Conservation (phyloP, 2,113 vertebrate genomes). For the Gnathonemus echidnorhynchus region DNA sequence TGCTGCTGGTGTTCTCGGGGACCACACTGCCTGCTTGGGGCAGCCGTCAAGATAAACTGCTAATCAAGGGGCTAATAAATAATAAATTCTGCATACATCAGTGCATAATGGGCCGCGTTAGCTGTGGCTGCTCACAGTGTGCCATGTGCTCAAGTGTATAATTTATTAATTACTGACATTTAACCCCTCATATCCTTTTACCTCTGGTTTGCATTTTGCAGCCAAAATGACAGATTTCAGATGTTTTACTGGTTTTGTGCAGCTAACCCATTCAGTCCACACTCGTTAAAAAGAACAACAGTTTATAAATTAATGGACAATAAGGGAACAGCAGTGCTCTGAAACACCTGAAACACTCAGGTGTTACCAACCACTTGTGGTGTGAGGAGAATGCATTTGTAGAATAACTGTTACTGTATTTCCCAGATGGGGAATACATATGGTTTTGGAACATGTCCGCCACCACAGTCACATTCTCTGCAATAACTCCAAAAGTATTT, state of each 20-base stretch:
- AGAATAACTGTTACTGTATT: neutral
- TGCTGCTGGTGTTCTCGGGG: conserved; percentile 23
- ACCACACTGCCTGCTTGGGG: neutral
- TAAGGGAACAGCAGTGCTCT: neutral
- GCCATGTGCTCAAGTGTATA: neutral
- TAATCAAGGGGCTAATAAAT: neutral
- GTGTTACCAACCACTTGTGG: neutral
- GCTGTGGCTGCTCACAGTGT: neutral
- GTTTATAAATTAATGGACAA: neutral
- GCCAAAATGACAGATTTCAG: neutral
- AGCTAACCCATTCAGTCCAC: neutral
- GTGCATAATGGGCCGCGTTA: neutral
- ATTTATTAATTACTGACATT: neutral
- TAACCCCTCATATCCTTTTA: neutral
- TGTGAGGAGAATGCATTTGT: neutral
- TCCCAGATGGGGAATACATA: neutral
- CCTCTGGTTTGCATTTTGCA: neutral
- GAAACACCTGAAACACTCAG: neutral
- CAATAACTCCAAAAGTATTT: neutral
- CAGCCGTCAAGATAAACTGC: neutral
- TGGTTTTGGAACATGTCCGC: too few species aligned
- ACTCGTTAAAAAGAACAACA: neutral
- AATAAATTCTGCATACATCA: neutral
- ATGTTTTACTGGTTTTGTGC: neutral
- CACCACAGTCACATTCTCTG: neutral